Conservation (phyloP, 2,113 vertebrate genomes). For the Lepisosteus oculatus region DNA sequence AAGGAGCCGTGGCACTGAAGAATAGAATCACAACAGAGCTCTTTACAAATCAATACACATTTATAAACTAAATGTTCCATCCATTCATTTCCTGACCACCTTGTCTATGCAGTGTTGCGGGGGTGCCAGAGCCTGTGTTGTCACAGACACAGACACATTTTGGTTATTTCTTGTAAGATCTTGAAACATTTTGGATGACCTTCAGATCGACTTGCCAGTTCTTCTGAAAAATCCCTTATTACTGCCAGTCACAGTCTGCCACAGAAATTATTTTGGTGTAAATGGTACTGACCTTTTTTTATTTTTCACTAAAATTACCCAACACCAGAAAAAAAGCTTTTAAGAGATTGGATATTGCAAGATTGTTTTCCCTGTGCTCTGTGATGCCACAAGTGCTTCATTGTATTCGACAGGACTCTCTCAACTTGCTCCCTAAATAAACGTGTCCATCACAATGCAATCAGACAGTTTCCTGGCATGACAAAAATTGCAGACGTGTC, state of each 20-base stretch:
- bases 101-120: too few relatives aligned
- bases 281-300: slow-evolving; percentile 33
- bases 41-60: too few relatives aligned
- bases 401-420: neutral
- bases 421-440: too few relatives aligned
- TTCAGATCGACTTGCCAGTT: slow-evolving; percentile 31
- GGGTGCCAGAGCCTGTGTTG: too few relatives aligned
- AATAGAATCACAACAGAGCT: too few relatives aligned
- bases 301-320: slow-evolving; percentile 12
- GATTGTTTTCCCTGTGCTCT: slow-evolving; percentile 30
- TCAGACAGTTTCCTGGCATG: neutral
- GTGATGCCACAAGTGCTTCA: slow-evolving; percentile 12
- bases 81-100: too few relatives aligned
- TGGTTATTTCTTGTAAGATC: slow-evolving; percentile 33
- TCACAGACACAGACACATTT: neutral
- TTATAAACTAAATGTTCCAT: too few relatives aligned
- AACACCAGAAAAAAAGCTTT: slow-evolving; percentile 9
- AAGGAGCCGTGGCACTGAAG: too few relatives aligned
- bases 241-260: slow-evolving; percentile 48
- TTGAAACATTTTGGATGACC: slow-evolving; percentile 41
- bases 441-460: slow-evolving; percentile 23
- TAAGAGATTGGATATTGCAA: slow-evolving; percentile 35
- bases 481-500: neutral
- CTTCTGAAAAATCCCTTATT: slow-evolving; percentile 24
- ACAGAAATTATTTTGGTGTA: slow-evolving; percentile 23